These are phyloP conservation scores for Drosophila pallidifrons DNA, from an alignment of 1,140 invertebrate genomes.

Conservation along the genomic window DNA sequence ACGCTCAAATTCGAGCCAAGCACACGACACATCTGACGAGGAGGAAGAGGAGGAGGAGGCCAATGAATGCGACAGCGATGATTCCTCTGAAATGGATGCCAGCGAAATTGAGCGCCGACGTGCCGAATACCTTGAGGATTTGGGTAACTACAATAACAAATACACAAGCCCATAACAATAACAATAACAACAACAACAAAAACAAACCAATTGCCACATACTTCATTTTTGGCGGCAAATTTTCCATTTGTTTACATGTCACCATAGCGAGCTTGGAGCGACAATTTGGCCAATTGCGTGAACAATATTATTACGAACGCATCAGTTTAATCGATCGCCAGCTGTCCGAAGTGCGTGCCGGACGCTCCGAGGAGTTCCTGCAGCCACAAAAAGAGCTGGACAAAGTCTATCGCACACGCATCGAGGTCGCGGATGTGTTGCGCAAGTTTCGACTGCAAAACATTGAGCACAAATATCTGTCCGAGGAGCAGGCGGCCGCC, in stretches of 20 bases:
- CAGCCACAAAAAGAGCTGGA: slow-evolving; percentile 93
- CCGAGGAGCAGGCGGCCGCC: slow-evolving; percentile 93
- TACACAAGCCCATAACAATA: too few relatives aligned
- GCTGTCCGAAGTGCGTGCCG: slow-evolving; percentile 93
- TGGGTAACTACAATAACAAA: slow-evolving; percentile 85
- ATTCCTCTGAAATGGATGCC: slow-evolving; percentile 96
- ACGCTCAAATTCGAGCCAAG: slow-evolving; percentile 87
- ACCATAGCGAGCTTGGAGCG: slow-evolving; percentile 91
- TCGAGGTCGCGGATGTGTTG: slow-evolving; percentile 95
- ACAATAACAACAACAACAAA: too few relatives aligned
- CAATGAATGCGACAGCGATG: slow-evolving; percentile 91
- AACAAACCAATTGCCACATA: too few relatives aligned
- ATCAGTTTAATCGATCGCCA: slow-evolving; percentile 92
- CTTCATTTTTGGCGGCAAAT: background rate
- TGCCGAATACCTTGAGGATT: slow-evolving; percentile 93
- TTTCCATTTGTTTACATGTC: background rate
- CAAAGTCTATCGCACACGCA: slow-evolving; percentile 93
- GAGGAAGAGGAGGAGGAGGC: slow-evolving; percentile 86
- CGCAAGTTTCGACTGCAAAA: slow-evolving; percentile 92
- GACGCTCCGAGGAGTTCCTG: slow-evolving; percentile 94
- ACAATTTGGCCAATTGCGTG: slow-evolving; percentile 94
- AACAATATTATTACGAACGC: slow-evolving; percentile 95
- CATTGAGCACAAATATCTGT: slow-evolving; percentile 94
- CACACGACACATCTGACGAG: slow-evolving; percentile 90
- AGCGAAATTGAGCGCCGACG: slow-evolving; percentile 94